Evolutionary conservation across 2,888 invertebrate genomes (phyloP), one percentile per base, ranked within the genome.

Genomic region (Campaea margaritaria): DNA sequence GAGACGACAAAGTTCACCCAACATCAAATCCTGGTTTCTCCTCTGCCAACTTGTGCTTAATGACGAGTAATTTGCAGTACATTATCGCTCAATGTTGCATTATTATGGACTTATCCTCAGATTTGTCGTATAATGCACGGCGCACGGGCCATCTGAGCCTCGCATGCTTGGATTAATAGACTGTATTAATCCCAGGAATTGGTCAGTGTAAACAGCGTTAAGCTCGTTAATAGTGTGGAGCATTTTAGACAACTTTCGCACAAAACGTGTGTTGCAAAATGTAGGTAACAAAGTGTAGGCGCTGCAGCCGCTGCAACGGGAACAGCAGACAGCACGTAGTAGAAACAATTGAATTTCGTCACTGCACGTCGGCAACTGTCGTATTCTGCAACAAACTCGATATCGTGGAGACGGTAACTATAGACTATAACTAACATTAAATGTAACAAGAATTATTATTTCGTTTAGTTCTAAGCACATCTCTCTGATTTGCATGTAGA

Each of bases 61-160:
- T 21, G 86, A 85, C 85, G 81, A 85, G 87, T 86, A 83, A 89
- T 90, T 89, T 85, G 84, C 86, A 84, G 83, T 85, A 82, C 81
- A 90, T 90, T 89, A 87, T 78, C 76, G 79, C 72, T 73, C 78
- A 76, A 75, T 79, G 79, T 79, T 76, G 86, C 82, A 85, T 86
- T 86, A 85, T 83, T 83, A 81, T 77, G 73, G 83, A 82, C 82
- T 85, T 87, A 90, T 86, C 87, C 87, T 77, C 71, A 83, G 91
- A 89, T 91, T 89, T 89, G 85, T 74, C 58, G 69, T 64, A 73
- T 90, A 90, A 90, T 88, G 80, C 76, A 89, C 82, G 84, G 78
- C 77, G 78, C 78, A 72, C 70, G 69, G 74, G 76, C 85, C 91
- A 91, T 88, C 89, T 91, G 91, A 87, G 91, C 77, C 88, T 85